Base-by-base conservation (phyloP, 2,113 vertebrate genomes). In the Zootoca vivipara region DNA sequence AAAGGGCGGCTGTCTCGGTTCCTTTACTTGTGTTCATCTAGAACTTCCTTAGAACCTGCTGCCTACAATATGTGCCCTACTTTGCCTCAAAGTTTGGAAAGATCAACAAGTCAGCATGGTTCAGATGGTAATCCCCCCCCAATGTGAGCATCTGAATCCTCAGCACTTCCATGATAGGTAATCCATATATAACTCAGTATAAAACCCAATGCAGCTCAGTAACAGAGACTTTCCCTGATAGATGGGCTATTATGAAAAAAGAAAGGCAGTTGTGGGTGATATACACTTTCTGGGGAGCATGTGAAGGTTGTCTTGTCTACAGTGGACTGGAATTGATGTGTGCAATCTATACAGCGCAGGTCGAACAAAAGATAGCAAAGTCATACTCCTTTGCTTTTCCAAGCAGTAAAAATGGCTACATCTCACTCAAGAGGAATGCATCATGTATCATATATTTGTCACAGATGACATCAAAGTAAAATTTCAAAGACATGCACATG, bases 401-500 rank as follows among this genome's bases (percentile, higher is more conserved):
- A 85, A 33, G 15, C 88, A 83, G 91, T 83, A 64, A 18, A 78
- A 24, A 42, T 20, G 30, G 4, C 33, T 91, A 78, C 5, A 58
- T 40, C 62, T 62, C 22, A 13, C 15, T 85, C 83, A 35, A 64
- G 33, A 64, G 24, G 30, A 74, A 58, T 56, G 18, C 24, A n/a
- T 22, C 52, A 28, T 52, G n/a, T 46, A 82, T 13, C 33, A 78
- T n/a, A 42, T 30, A 28, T 74, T 82, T 85, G 12, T 75, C 22
- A 64, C 13, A 62, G 56, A 62, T 75, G 46, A 74, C 40, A 62
- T 58, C 35, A 74, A 87, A 90, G 3, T 33, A 35, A 84, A 91
- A 85, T 58, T 94, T 93, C 90, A 92, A 92, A 96, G 58, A 92
- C 78, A 87, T 18, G 10, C 52, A 89, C 84, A 90, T 93, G 87